These are phyloP conservation scores for Bolinopsis microptera DNA, from an alignment of 37 sponge, comb jelly and placozoan species.

Conservation along the genomic window DNA sequence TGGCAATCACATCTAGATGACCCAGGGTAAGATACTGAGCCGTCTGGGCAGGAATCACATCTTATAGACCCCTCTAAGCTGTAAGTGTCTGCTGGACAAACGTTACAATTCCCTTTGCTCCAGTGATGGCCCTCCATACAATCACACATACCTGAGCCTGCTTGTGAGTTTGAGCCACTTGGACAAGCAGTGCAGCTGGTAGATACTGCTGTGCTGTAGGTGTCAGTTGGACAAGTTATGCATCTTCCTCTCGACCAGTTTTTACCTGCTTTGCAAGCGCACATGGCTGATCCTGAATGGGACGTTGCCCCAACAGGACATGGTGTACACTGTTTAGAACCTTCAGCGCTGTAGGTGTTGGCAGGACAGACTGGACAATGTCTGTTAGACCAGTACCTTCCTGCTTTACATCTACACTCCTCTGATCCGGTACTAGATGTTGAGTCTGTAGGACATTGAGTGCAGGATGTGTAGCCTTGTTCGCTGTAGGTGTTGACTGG, in stretches of 20 bases:
- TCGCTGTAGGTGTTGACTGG: not conserved
- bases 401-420: not conserved
- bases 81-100: not conserved
- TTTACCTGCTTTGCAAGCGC: not conserved
- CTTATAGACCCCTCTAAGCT: not conserved
- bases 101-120: not conserved
- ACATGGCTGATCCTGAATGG: not conserved
- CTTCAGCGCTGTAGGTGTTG: not conserved
- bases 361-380: not conserved
- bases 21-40: not conserved
- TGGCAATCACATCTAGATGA: not conserved
- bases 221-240: not conserved
- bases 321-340: not conserved
- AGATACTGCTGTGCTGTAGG: not conserved
- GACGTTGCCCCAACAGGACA: not conserved
- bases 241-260: not conserved
- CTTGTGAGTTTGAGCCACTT: not conserved
- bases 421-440: not conserved
- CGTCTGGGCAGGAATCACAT: not conserved
- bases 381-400: not conserved
- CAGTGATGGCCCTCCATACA: not conserved
- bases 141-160: not conserved
- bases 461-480: not conserved
- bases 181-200: not conserved
- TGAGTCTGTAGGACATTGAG: not conserved